Conservation (phyloP, 2,888 invertebrate genomes). For the Zeuzera pyrina region DNA sequence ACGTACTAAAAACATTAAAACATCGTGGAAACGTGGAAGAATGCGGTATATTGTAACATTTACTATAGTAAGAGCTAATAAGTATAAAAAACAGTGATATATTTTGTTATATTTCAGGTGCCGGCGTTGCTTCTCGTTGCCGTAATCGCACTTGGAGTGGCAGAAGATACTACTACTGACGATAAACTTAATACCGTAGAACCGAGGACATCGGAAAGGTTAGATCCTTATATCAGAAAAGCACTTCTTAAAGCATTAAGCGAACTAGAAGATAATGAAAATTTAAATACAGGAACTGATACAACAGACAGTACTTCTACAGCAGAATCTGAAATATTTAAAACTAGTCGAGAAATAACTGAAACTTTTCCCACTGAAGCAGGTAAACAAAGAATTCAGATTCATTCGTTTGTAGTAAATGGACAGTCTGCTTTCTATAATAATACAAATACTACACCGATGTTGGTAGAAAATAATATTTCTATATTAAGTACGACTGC, state of each 20-base stretch:
- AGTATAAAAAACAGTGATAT: too few relatives aligned
- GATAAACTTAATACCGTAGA: slow-evolving; percentile 59
- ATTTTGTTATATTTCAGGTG: slow-evolving; percentile 49
- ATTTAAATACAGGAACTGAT: slow-evolving; percentile 57
- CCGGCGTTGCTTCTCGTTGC: slow-evolving; percentile 36
- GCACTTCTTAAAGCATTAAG: slow-evolving; percentile 83
- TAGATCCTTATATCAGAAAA: slow-evolving; percentile 82
- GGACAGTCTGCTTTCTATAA: slow-evolving; percentile 56
- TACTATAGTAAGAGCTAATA: too few relatives aligned
- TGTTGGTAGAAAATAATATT: slow-evolving; percentile 47
- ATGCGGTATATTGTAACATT: too few relatives aligned
- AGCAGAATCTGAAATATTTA: slow-evolving; percentile 47
- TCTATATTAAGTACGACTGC: slow-evolving; percentile 57
- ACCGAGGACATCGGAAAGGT: slow-evolving; percentile 69
- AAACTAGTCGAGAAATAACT: slow-evolving; percentile 44
- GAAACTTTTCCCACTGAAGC: slow-evolving; percentile 27
- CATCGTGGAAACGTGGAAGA: slow-evolving; percentile 48
- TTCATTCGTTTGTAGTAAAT: slow-evolving; percentile 72
- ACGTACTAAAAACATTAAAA: slow-evolving; percentile 38
- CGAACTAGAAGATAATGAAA: slow-evolving; percentile 78
- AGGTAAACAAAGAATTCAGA: slow-evolving; percentile 54
- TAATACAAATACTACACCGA: slow-evolving; percentile 39
- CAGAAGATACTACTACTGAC: slow-evolving; percentile 43
- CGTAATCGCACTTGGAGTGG: slow-evolving; percentile 31
- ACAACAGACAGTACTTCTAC: slow-evolving; percentile 32